phyloP scores from a whole-genome alignment of 2,113 vertebrate genomes.

The Bos javanicus region DNA sequence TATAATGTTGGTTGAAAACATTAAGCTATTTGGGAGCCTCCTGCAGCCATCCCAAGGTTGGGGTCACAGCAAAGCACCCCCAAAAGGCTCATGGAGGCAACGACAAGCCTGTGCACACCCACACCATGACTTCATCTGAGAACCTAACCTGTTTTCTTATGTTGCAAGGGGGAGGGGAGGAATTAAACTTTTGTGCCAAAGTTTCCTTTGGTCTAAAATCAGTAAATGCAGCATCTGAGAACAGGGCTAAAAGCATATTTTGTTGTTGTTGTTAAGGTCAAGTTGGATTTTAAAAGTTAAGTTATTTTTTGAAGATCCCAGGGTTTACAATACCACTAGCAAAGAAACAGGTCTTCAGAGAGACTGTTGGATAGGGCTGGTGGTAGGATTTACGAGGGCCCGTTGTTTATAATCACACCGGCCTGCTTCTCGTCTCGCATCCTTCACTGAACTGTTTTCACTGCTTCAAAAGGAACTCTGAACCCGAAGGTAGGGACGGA shows the following conservation, averaged over 20 bases:
- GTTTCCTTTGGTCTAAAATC: background rate
- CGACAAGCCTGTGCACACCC: no score
- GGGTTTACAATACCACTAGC: background rate
- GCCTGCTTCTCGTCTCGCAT: background rate
- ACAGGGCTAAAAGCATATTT: background rate
- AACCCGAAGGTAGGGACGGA: background rate
- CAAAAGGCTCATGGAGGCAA: background rate
- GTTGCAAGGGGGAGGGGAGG: rapidly evolving
- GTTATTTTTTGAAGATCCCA: background rate
- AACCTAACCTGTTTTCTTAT: background rate
- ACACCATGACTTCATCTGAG: rapidly evolving
- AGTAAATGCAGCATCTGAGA: background rate
- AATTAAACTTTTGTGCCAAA: background rate
- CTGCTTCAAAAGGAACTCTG: background rate
- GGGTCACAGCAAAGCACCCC: background rate
- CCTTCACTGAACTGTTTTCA: background rate
- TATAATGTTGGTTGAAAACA: background rate
- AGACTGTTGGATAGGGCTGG: background rate
- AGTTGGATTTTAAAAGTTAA: background rate
- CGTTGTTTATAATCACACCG: background rate
- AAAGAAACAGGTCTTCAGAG: background rate
- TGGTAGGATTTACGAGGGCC: rapidly evolving
- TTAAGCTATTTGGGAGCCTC: background rate
- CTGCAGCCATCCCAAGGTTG: background rate
- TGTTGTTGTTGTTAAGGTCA: background rate